Base-by-base conservation (phyloP, 1,140 invertebrate genomes). In the Luehdorfia chinensis region DNA sequence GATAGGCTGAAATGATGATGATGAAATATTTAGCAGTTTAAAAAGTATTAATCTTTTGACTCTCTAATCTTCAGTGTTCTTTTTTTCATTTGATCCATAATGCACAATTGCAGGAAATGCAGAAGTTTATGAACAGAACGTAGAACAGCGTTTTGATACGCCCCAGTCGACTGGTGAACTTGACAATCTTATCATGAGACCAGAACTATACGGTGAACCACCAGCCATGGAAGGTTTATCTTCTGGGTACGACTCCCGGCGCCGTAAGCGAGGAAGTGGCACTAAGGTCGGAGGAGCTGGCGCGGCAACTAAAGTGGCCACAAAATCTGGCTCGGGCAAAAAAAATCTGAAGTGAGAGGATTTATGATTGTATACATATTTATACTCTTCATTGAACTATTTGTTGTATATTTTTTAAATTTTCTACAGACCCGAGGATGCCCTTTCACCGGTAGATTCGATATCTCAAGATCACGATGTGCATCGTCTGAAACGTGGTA, bases 131-230 rank as follows among this genome's bases (percentile, higher is more conserved):
- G 83, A 86, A 46, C 83, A 80, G 48, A 62, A 55, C 2, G 61
- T 83, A 4, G 81, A 83, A 16, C 81, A 81, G 30, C 69, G 74
- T 27, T 81, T 62, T 49, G 78, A 83, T 23, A 65, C 70, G 5
- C 67, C 70, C 4, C 70, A 71, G 25, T 58, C 78, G 0, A 80
- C 62, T 15, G 80, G 73, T n/a, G 84, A 85, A 51, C 59, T 88
- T 4, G 80, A 88, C 36, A 87, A 87, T 28, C 66, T 88, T 16
- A 77, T 88, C 37, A 84, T 87, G 85, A 67, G 87, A 30, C 79
- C 87, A 13, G 85, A 87, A 58, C 50, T 87, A 47, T 88, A 87
- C 37, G 85, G 84, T 4, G 87, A 87, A 46, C 84, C 87, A 11
- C 84, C 87, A 12, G 79, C 87, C 0, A 87, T 87, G 73, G 83